Conservation (phyloP, 1,140 invertebrate species). For the Monomorium pharaonis region DNA sequence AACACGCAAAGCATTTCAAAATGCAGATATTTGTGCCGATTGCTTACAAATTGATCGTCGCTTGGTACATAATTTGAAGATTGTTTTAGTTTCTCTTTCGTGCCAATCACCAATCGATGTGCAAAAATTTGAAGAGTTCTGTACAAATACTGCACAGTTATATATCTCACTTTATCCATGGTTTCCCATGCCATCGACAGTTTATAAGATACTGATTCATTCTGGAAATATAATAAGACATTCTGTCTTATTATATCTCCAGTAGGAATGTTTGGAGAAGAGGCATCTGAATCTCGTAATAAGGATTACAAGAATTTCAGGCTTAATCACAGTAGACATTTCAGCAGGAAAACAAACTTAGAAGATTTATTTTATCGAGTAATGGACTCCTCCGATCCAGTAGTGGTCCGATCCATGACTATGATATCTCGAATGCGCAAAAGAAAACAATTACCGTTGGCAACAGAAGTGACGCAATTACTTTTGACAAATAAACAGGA, state of each 20-base stretch:
- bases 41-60: not conserved
- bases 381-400: not conserved
- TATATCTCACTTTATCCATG: not conserved
- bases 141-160: no score
- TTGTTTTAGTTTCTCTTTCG: conserved; percentile 7
- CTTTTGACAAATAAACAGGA: no score
- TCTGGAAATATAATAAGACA: not conserved
- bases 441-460: no score
- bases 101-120: not conserved
- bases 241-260: not conserved
- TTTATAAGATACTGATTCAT: conserved; percentile 26
- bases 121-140: no score
- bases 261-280: not conserved
- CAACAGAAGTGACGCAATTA: no score
- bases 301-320: not conserved
- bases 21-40: not conserved
- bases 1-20: not conserved
- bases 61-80: not conserved
- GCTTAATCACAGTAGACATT: not conserved
- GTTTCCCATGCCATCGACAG: not conserved
- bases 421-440: no score
- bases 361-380: not conserved
- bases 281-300: not conserved
- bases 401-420: not conserved
- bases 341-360: not conserved